Percentiles rank a stretch among this genome's conserved stretches.
These are phyloP conservation scores for Gyps fulvus DNA, from an alignment of 2,113 vertebrate species.

Conservation along the genomic window DNA sequence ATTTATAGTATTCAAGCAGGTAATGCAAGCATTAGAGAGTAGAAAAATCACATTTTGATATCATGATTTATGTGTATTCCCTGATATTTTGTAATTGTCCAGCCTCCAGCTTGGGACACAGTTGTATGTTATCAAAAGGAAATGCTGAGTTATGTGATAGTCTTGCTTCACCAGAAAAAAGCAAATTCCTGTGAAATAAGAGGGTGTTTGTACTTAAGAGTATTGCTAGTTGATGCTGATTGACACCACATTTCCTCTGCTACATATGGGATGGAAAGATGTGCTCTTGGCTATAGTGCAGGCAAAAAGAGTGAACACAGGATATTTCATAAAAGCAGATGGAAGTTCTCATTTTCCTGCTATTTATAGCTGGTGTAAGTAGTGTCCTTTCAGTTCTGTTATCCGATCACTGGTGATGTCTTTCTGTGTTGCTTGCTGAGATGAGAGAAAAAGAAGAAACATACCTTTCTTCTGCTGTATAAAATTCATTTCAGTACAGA, in stretches of 20 bases:
- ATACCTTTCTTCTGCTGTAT: not conserved
- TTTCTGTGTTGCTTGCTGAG: not conserved
- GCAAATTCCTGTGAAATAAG: not conserved
- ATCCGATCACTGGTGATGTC: not conserved
- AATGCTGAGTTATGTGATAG: not conserved
- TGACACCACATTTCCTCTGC: not conserved
- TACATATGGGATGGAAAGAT: not conserved
- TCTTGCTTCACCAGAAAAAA: not conserved
- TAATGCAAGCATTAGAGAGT: not conserved
- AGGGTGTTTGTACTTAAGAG: not conserved
- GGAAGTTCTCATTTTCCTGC: not conserved
- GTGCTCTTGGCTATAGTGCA: not conserved
- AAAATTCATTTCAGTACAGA: not conserved
- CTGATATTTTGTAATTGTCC: not conserved
- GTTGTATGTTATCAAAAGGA: not conserved
- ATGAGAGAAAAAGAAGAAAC: not conserved
- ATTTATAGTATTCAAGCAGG: not conserved
- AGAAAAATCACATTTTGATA: not conserved
- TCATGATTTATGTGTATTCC: not conserved
- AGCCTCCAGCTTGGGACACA: not conserved
- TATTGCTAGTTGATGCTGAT: not conserved
- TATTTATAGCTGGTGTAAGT: not conserved
- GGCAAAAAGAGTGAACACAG: not conserved
- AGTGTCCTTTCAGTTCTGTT: not conserved
- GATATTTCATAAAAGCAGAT: constrained; percentile 13